phyloP scores from a whole-genome alignment of 2,113 vertebrate species.

The Brevimyrus niger region DNA sequence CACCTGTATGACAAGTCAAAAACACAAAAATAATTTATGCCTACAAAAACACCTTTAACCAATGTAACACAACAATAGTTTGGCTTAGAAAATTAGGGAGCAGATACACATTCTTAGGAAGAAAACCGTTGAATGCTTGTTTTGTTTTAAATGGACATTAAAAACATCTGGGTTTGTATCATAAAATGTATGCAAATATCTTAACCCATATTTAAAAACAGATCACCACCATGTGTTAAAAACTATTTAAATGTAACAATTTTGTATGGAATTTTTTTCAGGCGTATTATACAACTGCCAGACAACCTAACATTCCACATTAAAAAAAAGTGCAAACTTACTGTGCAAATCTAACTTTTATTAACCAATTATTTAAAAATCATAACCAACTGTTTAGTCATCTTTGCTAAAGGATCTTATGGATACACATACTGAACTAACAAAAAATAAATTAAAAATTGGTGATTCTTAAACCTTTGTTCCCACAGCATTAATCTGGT shows the following conservation, averaged over 20 bases:
- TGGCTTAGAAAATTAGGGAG: not conserved
- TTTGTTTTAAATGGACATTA: not conserved
- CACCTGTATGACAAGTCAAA: not conserved
- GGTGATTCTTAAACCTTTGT: not conserved
- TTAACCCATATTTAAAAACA: not conserved
- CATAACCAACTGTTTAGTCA: not conserved
- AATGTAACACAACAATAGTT: not conserved
- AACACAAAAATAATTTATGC: not conserved
- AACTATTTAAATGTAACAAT: not conserved
- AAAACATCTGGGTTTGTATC: constrained; percentile 1
- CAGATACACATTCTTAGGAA: not conserved
- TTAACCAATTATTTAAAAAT: constrained; percentile 1
- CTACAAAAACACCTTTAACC: not conserved
- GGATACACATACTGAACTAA: not conserved
- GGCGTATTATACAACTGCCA: not conserved
- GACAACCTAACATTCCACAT: not conserved
- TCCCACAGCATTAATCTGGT: not conserved
- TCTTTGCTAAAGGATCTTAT: not conserved
- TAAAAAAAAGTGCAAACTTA: constrained; percentile 1
- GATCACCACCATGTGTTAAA: not conserved
- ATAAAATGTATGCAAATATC: not conserved
- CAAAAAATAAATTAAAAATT: not conserved
- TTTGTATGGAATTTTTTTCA: not conserved
- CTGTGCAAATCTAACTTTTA: not conserved
- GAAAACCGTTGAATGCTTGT: not conserved